Conservation (phyloP, 1,140 invertebrate genomes). For the Lasaia peninsularis region DNA sequence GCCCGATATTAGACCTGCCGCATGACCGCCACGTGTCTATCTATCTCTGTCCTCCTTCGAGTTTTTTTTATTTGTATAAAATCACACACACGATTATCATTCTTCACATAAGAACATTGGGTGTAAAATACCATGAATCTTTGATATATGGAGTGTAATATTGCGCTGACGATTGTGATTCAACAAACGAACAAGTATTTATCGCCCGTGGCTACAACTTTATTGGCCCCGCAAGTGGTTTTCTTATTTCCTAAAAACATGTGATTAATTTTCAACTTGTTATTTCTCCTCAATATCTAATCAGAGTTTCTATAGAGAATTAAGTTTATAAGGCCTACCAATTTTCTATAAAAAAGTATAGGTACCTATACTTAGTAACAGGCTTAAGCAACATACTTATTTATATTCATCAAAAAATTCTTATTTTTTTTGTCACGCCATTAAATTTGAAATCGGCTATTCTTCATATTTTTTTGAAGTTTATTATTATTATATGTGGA, state of each 20-base stretch:
- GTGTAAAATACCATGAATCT: background rate
- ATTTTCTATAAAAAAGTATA: too few relatives aligned
- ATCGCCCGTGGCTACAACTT: background rate
- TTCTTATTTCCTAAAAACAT: background rate
- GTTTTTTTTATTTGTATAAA: background rate
- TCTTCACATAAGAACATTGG: background rate
- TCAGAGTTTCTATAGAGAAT: too few relatives aligned
- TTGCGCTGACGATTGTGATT: conserved; percentile 3
- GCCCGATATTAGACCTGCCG: background rate
- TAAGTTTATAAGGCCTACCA: too few relatives aligned
- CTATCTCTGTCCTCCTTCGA: background rate
- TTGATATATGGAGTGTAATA: background rate
- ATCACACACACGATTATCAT: background rate
- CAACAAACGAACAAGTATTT: conserved; percentile 2
- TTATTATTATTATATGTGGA: too few relatives aligned
- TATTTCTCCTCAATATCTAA: too few relatives aligned
- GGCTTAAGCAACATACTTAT: too few relatives aligned
- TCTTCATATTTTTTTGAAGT: too few relatives aligned
- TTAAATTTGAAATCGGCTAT: too few relatives aligned
- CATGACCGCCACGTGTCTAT: conserved; percentile 1
- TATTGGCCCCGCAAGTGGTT: background rate
- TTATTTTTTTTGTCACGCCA: too few relatives aligned
- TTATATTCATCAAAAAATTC: too few relatives aligned
- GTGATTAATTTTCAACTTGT: background rate
- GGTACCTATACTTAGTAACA: too few relatives aligned